These are phyloP conservation scores for Apis florea DNA, from an alignment of 1,140 invertebrate species.

Conservation along the genomic window DNA sequence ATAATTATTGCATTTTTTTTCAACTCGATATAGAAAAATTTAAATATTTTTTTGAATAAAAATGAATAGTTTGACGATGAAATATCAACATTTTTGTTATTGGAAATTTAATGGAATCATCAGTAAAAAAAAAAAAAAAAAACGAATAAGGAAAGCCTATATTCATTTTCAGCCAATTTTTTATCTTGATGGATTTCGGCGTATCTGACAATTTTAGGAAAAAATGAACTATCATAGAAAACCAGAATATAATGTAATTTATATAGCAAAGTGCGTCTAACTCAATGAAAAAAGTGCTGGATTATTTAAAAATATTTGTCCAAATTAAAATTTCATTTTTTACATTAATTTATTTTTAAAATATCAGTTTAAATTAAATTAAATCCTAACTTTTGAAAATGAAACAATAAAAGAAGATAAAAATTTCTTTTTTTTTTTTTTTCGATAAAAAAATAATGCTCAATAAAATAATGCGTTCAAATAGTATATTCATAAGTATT, in stretches of 20 bases:
- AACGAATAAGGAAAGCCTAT: neutral
- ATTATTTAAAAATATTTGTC: neutral
- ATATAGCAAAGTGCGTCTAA: conserved; percentile 4
- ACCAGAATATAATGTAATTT: conserved; percentile 20
- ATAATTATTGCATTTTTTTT: too few relatives aligned
- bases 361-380: neutral
- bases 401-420: neutral
- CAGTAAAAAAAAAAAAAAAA: neutral
- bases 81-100: neutral
- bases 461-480: too few relatives aligned
- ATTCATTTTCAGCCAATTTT: conserved; percentile 5
- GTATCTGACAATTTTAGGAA: neutral
- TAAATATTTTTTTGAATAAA: neutral
- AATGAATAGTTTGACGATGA: neutral
- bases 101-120: neutral
- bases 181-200: conserved; percentile 14
- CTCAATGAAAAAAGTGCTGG: neutral
- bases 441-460: too few relatives aligned
- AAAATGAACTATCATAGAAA: conserved; percentile 3
- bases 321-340: neutral
- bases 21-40: neutral
- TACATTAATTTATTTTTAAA: neutral
- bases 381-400: neutral
- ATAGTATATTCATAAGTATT: too few relatives aligned
- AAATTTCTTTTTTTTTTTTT: too few relatives aligned